Percentiles rank a stretch among this genome's conserved stretches.
Conservation (phyloP, 2,113 vertebrate species). For the Ailurus styani region DNA sequence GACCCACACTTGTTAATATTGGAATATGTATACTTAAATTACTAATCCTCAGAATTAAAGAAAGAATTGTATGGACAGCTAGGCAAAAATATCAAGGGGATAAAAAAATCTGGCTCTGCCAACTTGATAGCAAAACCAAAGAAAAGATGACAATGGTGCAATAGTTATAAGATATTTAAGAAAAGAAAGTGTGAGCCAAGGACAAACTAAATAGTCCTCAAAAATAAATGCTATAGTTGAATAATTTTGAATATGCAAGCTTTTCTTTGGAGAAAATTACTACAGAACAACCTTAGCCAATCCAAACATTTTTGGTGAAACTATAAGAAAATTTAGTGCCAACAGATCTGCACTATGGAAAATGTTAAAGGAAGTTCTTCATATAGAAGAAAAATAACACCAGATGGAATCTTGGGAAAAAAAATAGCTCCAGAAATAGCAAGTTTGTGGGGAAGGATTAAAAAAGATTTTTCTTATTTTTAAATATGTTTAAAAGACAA, state of each 20-base stretch:
- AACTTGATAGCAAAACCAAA: neutral
- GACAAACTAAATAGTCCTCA: neutral
- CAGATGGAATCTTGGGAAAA: neutral
- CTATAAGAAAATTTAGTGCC: conserved; percentile 11
- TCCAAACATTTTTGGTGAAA: neutral
- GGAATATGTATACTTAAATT: neutral
- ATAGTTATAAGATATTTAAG: neutral
- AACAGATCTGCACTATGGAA: neutral
- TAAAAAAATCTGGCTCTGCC: neutral
- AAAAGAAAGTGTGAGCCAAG: neutral
- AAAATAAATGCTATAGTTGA: neutral
- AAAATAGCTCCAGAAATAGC: conserved; percentile 2
- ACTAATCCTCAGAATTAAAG: neutral
- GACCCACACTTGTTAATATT: neutral
- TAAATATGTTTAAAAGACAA: neutral
- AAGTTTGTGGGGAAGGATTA: neutral
- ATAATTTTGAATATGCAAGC: neutral
- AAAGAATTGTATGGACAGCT: neutral
- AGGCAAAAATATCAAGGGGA: neutral
- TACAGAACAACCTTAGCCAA: neutral
- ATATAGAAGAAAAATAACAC: conserved; percentile 46
- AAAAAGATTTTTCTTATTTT: neutral
- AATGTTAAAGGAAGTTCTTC: conserved; percentile 48
- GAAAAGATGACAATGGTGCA: neutral
- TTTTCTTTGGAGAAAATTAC: neutral